Base-by-base conservation (phyloP, 2,797 vertebrate genomes). In the Poecile montanus region DNA sequence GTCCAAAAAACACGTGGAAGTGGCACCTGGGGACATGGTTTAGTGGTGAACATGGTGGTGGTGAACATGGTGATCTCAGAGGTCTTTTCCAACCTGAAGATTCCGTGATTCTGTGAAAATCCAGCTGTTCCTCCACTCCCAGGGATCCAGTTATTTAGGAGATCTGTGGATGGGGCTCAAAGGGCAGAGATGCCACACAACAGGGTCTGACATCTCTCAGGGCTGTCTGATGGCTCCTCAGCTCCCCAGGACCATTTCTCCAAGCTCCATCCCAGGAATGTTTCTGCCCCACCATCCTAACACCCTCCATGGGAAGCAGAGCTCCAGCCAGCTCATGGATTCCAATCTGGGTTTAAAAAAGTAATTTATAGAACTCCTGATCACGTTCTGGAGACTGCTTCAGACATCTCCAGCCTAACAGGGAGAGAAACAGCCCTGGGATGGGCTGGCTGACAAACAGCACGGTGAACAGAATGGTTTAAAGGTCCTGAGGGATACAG, bases 301-400 rank as follows among this genome's bases (percentile, higher is more conserved):
- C 97, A 93, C 79, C 89, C 85, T 96, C 95, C 38, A 66, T 63
- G 88, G 93, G 91, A 95, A 96, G 93, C 86, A 29, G 65, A 93
- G 86, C 18, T 73, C 63, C 94, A 97, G 75, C 68, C 96, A 94
- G 94, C 80, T 13, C 91, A 48, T 2, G 3, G 91, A 92, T 95
- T 94, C 85, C 88, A 95, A 90, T 53, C 96, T 97, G 96, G 16
- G 27, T 96, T 97, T 96, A 97, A 97, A 96, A 96, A 97, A 96
- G 80, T 40, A 40, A 40, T 40, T 88, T 51, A 9, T 62, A 3
- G 11, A 61, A 79, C 5, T 70, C 85, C 92, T 80, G 95, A 91
- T 50, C 48, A 85, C 9, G 4, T 54, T 88, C 81, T n/a, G 16
- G 40, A 62, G 79, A 1, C 45, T 56, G 48, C 60, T 47, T 26